Base-by-base conservation (phyloP, 2,888 invertebrate genomes). In the Flabesymbios commensalis region DNA sequence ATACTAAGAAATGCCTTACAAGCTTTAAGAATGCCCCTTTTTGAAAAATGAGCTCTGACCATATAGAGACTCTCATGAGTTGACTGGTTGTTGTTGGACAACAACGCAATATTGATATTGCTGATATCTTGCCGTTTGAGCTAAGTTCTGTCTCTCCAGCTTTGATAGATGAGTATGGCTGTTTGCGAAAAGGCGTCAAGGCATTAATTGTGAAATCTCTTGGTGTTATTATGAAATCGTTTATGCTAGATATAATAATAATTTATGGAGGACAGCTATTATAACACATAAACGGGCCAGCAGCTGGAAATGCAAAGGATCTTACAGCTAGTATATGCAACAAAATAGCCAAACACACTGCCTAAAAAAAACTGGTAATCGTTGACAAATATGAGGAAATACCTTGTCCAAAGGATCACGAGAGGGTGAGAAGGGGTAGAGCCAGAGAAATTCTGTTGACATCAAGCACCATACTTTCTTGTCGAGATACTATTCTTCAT, bases 341-440 rank as follows among this genome's bases (percentile, higher is more conserved):
- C 22, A 14, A 22, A 10, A 14, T 45, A 7, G 45, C 45, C 24
- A 14, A 45, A 14, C 19, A 45, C 22, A 14, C 45, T 45, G 45
- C 19, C 45, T 45, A 10, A 7, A 19, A 45, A 45, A 45, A 45
- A 45, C 10, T 45, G 7, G 22, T 45, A n/a, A 14, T 45, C 17
- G 10, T 45, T 19, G 45, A 45, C 45, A 45, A 22, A 45, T 45
- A 45, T 45, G 45, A 45, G n/a, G 45, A 45, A 45, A 22, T 22
- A n/a, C 45, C 45, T 24, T 19, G 24, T 24, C n/a, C 45, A 45
- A 45, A 45, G 14, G 45, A 45, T 24, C 45, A 45, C 24, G 45
- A 45, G 45, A 10, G 45, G 45, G 19, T 22, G 22, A 45, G 45
- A 45, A 19, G 45, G 19, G 45, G 45, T n/a, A 45, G 45, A 19